These are phyloP conservation scores for Schizothorax lantsangensis DNA, from an alignment of 2,797 vertebrate genomes.

Conservation along the genomic window DNA sequence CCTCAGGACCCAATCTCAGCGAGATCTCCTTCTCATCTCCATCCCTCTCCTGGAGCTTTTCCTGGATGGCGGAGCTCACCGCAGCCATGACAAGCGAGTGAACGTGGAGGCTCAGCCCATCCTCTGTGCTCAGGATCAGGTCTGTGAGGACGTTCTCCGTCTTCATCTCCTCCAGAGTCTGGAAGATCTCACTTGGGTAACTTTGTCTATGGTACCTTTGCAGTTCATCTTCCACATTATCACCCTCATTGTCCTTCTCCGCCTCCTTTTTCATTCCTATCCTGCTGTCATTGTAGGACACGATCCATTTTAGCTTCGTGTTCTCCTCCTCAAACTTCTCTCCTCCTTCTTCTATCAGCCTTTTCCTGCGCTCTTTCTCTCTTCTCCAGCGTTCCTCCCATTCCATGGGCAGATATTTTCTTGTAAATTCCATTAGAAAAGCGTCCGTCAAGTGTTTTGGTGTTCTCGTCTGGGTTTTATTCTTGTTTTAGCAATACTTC, in stretches of 20 bases:
- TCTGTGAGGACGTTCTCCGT: conserved; percentile 73
- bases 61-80: conserved; percentile 68
- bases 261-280: conserved; percentile 65
- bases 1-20: conserved; percentile 65
- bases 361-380: conserved; percentile 77
- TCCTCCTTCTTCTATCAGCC: conserved; percentile 71
- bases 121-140: conserved; percentile 67
- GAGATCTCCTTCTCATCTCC: conserved; percentile 45
- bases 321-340: conserved; percentile 71
- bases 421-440: conserved; percentile 68
- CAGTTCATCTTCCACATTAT: neutral
- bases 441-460: neutral
- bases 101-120: conserved; percentile 58
- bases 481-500: conserved; percentile 3
- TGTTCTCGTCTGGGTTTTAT: neutral
- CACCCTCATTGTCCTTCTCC: neutral
- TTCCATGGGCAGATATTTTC: conserved; percentile 67
- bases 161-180: conserved; percentile 64
- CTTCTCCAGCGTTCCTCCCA: conserved; percentile 80
- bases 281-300: conserved; percentile 74
- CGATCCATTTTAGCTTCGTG: conserved; percentile 71
- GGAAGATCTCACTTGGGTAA: conserved; percentile 67
- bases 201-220: conserved; percentile 51
- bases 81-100: conserved; percentile 76
- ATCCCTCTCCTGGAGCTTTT: conserved; percentile 52